These are phyloP conservation scores for Rhinogobius similis DNA, from an alignment of 2,113 vertebrate genomes.

Conservation along the genomic window DNA sequence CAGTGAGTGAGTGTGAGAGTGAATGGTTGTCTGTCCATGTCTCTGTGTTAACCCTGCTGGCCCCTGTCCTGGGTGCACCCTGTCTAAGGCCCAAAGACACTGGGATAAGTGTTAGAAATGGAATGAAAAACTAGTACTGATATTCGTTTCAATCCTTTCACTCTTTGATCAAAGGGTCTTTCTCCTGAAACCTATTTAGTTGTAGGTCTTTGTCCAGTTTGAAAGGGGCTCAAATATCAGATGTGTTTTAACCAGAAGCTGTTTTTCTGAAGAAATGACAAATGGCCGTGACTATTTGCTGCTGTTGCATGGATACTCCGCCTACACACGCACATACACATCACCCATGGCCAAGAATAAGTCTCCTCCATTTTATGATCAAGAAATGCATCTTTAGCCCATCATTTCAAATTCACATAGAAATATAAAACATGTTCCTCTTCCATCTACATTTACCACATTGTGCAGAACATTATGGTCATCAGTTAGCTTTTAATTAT, in stretches of 20 bases:
- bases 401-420: not conserved
- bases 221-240: slow-evolving; percentile 21
- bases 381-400: slow-evolving; percentile 23
- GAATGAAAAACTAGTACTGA: no score
- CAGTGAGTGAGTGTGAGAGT: no score
- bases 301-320: slow-evolving; percentile 52
- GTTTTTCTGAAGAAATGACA: slow-evolving; percentile 43
- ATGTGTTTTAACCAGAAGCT: slow-evolving; percentile 38
- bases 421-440: no score
- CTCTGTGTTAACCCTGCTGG: no score
- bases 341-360: slow-evolving; percentile 43
- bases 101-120: no score
- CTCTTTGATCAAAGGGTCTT: not conserved
- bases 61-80: no score
- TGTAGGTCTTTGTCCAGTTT: not conserved
- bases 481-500: no score
- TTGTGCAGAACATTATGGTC: no score
- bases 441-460: no score
- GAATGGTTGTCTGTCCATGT: no score
- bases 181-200: slow-evolving; percentile 14
- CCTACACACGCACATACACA: slow-evolving; percentile 33
- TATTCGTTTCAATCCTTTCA: not conserved
- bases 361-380: slow-evolving; percentile 40
- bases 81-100: no score
- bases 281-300: slow-evolving; percentile 34